phyloP scores from a whole-genome alignment of 64 coral and sea anemone genomes.

The Acropora yongei region DNA sequence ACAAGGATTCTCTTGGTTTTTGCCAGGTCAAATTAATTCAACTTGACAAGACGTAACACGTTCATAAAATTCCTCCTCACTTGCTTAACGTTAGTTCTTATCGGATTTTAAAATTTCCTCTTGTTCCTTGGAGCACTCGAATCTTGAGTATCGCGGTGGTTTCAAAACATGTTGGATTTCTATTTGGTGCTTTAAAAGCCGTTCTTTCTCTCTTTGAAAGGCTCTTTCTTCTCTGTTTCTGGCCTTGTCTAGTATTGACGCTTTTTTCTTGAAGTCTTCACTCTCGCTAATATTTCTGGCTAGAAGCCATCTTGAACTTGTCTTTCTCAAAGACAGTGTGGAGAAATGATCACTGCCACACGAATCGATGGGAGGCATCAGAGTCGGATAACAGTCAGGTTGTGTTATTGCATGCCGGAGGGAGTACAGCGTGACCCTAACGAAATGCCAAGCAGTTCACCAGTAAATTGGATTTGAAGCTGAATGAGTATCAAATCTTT shows the following conservation, averaged over 20 bases:
- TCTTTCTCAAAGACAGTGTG: not conserved
- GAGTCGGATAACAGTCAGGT: not conserved
- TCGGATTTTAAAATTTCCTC: not conserved
- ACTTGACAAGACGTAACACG: no score
- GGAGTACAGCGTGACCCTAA: not conserved
- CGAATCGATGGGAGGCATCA: not conserved
- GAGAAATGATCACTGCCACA: not conserved
- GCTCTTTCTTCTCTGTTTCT: slow-evolving; percentile 9
- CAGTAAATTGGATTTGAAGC: no score
- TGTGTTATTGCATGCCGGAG: no score
- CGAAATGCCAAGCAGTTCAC: no score
- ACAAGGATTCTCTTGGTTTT: not conserved
- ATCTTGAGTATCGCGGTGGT: not conserved
- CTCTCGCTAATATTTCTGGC: not conserved
- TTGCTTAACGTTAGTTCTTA: not conserved
- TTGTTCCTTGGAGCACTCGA: not conserved
- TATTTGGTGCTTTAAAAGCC: not conserved
- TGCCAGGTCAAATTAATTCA: no score
- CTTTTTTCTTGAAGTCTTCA: not conserved
- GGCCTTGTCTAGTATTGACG: not conserved
- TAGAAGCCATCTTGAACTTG: slow-evolving; percentile 1
- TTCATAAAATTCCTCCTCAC: not conserved
- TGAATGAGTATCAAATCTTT: not conserved
- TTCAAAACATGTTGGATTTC: not conserved
- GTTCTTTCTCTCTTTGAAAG: not conserved